A percentile compares a stretch with the other conserved stretches of the same genome.
Conservation (phyloP, 2,113 vertebrate genomes). For the Plotosus lineatus region DNA sequence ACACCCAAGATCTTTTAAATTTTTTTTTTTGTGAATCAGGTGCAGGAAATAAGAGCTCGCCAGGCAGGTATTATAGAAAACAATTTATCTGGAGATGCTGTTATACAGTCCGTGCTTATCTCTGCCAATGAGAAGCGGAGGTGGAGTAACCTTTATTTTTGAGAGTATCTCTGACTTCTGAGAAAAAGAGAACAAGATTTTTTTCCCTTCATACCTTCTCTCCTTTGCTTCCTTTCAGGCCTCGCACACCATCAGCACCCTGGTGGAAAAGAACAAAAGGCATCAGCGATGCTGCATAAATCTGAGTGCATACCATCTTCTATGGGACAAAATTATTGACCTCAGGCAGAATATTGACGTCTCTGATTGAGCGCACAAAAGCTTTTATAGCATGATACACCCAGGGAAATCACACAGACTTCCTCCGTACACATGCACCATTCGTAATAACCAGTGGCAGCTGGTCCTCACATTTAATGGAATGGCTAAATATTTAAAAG, state of each 20-base stretch:
- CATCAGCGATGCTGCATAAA: conserved; percentile 16
- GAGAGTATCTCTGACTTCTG: conserved; percentile 6
- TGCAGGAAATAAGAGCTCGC: conserved; percentile 22
- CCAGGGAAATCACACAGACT: background rate
- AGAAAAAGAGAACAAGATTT: conserved; percentile 1
- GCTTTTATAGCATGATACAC: conserved; percentile 19
- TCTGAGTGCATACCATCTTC: conserved; percentile 2
- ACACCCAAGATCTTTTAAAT: background rate
- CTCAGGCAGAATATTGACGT: conserved; percentile 14
- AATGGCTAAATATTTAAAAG: background rate
- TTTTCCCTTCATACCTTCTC: conserved; percentile 77
- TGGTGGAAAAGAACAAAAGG: conserved; percentile 60
- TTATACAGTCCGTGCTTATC: conserved; percentile 35
- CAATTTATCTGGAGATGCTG: conserved; percentile 36
- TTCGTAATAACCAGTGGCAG: background rate
- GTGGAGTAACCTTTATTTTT: conserved; percentile 34
- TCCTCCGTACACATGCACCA: background rate
- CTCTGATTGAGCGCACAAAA: conserved; percentile 4
- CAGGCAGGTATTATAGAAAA: background rate
- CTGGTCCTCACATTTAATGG: background rate
- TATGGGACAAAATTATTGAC: conserved; percentile 8
- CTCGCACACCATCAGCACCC: conserved; percentile 88
- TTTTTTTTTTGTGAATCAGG: background rate
- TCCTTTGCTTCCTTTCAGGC: conserved; percentile 87
- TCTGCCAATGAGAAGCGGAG: conserved; percentile 39